Percentiles rank a stretch among this genome's conserved stretches.
These are phyloP conservation scores for Lycopodina hypogea DNA, from an alignment of 37 sponge, comb jelly and placozoan genomes.

Conservation along the genomic window DNA sequence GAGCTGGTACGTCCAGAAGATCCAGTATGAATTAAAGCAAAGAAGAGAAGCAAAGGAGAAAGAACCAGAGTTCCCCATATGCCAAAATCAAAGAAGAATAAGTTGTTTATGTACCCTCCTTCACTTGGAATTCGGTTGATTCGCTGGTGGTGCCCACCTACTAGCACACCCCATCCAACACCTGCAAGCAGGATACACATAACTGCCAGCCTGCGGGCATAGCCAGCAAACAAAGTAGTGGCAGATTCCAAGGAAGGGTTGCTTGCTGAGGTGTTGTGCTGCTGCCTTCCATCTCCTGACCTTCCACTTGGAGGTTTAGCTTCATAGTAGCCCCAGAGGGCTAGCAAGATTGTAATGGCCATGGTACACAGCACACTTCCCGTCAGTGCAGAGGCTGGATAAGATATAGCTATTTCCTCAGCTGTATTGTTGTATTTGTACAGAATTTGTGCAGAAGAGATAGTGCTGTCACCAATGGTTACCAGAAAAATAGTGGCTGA, in stretches of 20 bases:
- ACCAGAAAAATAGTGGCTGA: neutral
- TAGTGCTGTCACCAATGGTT: neutral
- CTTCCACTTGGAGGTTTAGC: neutral
- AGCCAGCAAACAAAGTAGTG: neutral
- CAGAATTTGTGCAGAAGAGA: neutral
- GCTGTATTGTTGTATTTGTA: neutral
- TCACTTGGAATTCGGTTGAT: neutral
- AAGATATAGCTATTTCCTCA: neutral
- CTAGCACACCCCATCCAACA: slow-evolving; percentile 3
- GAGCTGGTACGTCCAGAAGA: slow-evolving; percentile 8
- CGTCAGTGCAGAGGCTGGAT: neutral
- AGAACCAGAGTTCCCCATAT: neutral
- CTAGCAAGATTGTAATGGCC: neutral
- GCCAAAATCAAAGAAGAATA: slow-evolving; percentile 8
- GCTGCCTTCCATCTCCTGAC: neutral
- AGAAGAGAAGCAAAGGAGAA: neutral
- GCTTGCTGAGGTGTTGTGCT: neutral
- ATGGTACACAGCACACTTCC: neutral
- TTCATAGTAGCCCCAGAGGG: neutral
- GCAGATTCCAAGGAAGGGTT: neutral
- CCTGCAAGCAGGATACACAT: neutral
- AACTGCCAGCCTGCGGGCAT: neutral
- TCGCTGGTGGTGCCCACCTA: neutral
- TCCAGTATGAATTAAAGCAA: neutral
- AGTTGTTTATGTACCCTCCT: neutral